These are phyloP conservation scores for Rhagonycha fulva DNA, from an alignment of 2,888 invertebrate species.

Conservation along the genomic window DNA sequence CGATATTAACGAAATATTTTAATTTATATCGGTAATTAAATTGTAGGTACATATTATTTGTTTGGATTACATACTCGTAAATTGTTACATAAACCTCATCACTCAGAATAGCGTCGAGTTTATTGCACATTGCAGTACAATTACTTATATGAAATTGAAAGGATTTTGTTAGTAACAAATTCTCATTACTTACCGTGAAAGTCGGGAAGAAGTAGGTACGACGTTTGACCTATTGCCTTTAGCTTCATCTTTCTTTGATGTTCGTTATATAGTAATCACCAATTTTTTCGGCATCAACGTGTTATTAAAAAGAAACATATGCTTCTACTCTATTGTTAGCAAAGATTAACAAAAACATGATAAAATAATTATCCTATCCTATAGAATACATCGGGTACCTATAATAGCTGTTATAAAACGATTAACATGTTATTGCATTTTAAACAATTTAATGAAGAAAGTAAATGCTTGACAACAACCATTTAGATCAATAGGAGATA, in stretches of 20 bases:
- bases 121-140: background rate
- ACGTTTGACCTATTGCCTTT: conserved; percentile 18
- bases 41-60: background rate
- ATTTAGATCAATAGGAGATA: background rate
- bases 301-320: background rate
- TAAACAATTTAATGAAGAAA: background rate
- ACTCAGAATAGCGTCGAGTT: background rate
- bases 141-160: conserved; percentile 12
- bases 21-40: background rate
- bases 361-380: background rate
- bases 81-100: conserved; percentile 8
- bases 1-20: background rate
- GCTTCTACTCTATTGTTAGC: background rate
- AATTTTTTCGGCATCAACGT: background rate
- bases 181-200: conserved; percentile 19
- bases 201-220: conserved; percentile 3
- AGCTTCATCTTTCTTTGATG: conserved; percentile 10
- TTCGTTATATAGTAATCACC: conserved; percentile 10
- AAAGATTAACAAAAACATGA: background rate
- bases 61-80: background rate
- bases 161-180: conserved; percentile 8
- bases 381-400: background rate
- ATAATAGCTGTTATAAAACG: background rate
- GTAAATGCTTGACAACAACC: background rate
- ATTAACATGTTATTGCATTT: background rate